Conservation (phyloP, 2,113 vertebrate species). For the Upupa epops region DNA sequence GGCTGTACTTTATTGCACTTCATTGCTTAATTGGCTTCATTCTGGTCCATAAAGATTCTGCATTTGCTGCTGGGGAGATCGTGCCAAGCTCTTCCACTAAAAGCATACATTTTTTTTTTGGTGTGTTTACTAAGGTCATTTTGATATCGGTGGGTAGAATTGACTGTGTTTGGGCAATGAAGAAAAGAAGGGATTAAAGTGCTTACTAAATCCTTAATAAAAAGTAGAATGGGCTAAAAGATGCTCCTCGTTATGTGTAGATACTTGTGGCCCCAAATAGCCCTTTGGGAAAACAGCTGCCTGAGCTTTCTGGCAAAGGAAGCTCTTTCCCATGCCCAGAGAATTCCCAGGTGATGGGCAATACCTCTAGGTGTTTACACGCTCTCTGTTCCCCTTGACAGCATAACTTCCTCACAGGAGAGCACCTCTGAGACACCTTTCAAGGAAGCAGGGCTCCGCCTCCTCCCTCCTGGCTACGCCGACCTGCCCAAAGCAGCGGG, state of each 20-base stretch:
- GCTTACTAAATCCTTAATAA: slow-evolving; percentile 1
- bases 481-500: background rate
- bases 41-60: slow-evolving; percentile 14
- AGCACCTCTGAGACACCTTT: fast-evolving
- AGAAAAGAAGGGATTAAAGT: slow-evolving; percentile 16
- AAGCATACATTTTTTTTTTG: background rate
- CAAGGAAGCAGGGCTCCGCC: fast-evolving
- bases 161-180: background rate
- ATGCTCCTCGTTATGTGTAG: background rate
- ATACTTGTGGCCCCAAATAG: background rate
- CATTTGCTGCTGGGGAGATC: background rate
- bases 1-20: slow-evolving; percentile 15
- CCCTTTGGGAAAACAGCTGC: slow-evolving; percentile 50
- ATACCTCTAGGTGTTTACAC: background rate
- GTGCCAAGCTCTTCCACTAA: background rate
- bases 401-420: background rate
- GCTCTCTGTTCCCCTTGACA: background rate
- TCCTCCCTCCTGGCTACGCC: fast-evolving
- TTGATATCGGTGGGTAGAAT: background rate
- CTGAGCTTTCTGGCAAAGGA: slow-evolving; percentile 40
- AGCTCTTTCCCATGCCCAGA: background rate
- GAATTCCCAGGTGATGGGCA: slow-evolving; percentile 41
- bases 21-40: slow-evolving; percentile 31
- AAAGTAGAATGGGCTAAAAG: slow-evolving; percentile 24
- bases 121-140: background rate